These are phyloP conservation scores for Apodemia zela DNA, from an alignment of 2,888 invertebrate genomes.

Conservation along the genomic window DNA sequence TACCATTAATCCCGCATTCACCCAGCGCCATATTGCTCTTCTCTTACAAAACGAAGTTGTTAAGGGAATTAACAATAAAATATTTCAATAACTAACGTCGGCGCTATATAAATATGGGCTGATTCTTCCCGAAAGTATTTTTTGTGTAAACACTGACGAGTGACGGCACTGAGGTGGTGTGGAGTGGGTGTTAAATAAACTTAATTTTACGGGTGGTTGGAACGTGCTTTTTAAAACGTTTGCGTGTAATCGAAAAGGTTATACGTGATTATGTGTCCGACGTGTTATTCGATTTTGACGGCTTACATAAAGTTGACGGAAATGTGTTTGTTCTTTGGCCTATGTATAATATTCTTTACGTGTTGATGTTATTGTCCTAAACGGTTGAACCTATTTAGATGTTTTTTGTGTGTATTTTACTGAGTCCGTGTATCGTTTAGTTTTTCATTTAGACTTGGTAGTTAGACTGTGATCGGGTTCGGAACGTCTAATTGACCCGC, in stretches of 20 bases:
- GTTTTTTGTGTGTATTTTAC: too few relatives aligned
- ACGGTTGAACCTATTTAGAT: too few relatives aligned
- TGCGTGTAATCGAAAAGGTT: slow-evolving; percentile 42
- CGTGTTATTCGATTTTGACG: neutral
- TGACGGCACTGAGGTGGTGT: slow-evolving; percentile 64
- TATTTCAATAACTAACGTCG: slow-evolving; percentile 73
- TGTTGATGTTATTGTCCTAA: too few relatives aligned
- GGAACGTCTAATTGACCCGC: too few relatives aligned
- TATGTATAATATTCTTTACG: too few relatives aligned
- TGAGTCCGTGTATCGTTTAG: too few relatives aligned
- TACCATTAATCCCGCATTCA: slow-evolving; percentile 65
- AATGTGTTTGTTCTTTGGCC: neutral
- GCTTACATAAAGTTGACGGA: neutral
- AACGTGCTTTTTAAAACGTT: slow-evolving; percentile 59
- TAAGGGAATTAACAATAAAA: slow-evolving; percentile 74
- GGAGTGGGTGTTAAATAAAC: slow-evolving; percentile 73
- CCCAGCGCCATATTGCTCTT: slow-evolving; percentile 51
- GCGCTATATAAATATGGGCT: slow-evolving; percentile 70
- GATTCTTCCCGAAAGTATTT: slow-evolving; percentile 69
- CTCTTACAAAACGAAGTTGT: slow-evolving; percentile 56
- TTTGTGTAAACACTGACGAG: slow-evolving; percentile 61
- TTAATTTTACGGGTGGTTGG: slow-evolving; percentile 66
- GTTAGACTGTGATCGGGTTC: too few relatives aligned
- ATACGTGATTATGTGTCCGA: neutral
- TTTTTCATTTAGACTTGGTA: too few relatives aligned